Evolutionary conservation across 2,797 vertebrate genomes (phyloP), one percentile per base, ranked within the genome.

Genomic region (Carcharodon carcharias): DNA sequence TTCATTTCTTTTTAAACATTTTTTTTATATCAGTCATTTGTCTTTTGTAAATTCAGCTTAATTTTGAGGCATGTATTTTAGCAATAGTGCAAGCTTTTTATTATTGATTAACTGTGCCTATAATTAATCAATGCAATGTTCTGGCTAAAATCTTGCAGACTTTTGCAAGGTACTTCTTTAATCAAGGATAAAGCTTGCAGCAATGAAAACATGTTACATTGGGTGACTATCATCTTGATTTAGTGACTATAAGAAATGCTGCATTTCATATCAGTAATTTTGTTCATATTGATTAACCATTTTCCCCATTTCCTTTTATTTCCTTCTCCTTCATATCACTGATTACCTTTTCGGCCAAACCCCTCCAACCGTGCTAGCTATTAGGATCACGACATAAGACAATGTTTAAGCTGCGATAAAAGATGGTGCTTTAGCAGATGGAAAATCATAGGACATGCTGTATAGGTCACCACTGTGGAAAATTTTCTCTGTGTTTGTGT

Each of bases 231-330:
- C 69, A 77, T 35, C 50, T 73, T 95, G 67, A 71, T 95, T 73
- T 95, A 95, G 94, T 95, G 94, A 16, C 94, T 73, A 71, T 95
- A 95, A 95, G 50, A 56, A 95, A 69, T 56, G 16, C 26, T 54
- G 69, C 94, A 95, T 95, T 95, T 95, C 50, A 95, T 77, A 58
- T 95, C 69, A 56, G 94, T 77, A 77, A 73, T 95, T 95, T 95
- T 95, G 31, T 56, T 95, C 45, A 73, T 95, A 95, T 95, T 95
- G 69, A 95, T 77, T 73, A 77, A 95, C 94, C 69, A 95, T 95
- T 95, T 92, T 58, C 69, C 50, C 69, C 54, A 7, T 95, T 73
- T 73, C 40, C 58, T 58, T 73, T 95, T 56, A 73, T 95, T 95
- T 54, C 50, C 50, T 95, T 95, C 45, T 73, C 67, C 69, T 77